phyloP scores from a whole-genome alignment of 2,797 vertebrate genomes.

The Octomys mimax region DNA sequence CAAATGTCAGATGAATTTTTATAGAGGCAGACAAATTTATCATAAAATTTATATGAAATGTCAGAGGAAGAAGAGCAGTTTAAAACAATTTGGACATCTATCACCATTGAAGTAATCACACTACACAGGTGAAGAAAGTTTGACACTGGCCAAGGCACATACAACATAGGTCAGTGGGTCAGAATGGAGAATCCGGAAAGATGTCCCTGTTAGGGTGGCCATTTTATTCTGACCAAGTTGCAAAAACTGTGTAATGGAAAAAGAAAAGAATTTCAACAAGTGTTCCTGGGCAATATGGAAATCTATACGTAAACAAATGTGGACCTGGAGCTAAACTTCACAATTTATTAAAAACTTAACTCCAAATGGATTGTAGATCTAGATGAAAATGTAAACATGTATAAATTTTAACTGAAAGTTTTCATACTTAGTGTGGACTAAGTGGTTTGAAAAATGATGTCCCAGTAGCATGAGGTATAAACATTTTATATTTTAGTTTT shows the following conservation, averaged over 20 bases:
- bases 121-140: neutral
- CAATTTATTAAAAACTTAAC: neutral
- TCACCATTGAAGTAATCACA: neutral
- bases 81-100: neutral
- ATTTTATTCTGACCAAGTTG: neutral
- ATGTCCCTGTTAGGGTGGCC: neutral
- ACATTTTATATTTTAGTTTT: neutral
- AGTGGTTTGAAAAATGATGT: neutral
- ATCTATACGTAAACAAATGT: neutral
- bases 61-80: neutral
- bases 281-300: neutral
- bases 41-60: neutral
- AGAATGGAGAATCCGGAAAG: neutral
- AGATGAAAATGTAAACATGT: neutral
- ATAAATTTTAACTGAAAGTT: neutral
- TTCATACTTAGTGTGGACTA: neutral
- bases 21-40: neutral
- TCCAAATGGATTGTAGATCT: neutral
- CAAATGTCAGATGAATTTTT: neutral
- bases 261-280: neutral
- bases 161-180: neutral
- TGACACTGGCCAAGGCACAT: neutral
- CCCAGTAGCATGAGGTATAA: neutral
- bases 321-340: neutral
- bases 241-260: neutral